Conservation (phyloP, 2,113 vertebrate genomes). For the Oceanodroma tethys region DNA sequence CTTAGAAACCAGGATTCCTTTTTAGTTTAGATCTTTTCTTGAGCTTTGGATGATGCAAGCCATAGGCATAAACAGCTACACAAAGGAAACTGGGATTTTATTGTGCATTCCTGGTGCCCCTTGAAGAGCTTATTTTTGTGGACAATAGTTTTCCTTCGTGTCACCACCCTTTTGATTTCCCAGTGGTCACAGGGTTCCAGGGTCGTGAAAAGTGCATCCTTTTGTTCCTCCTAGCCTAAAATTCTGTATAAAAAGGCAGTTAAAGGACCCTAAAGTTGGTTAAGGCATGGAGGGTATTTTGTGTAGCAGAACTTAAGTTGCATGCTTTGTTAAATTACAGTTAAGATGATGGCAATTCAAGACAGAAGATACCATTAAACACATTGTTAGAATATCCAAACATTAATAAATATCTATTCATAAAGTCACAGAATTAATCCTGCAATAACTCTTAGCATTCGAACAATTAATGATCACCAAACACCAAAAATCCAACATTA, state of each 20-base stretch:
- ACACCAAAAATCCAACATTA: background rate
- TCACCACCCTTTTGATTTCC: slow-evolving; percentile 66
- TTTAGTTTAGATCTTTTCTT: slow-evolving; percentile 42
- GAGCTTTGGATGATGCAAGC: slow-evolving; percentile 50
- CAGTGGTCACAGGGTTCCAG: slow-evolving; percentile 67
- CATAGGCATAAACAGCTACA: slow-evolving; percentile 50
- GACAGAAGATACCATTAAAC: background rate
- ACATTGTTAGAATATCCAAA: background rate
- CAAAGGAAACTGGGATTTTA: slow-evolving; percentile 68
- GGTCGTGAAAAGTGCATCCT: slow-evolving; percentile 70
- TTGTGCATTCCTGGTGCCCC: slow-evolving; percentile 67
- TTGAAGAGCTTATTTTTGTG: slow-evolving; percentile 65
- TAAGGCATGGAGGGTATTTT: background rate
- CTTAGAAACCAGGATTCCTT: slow-evolving; percentile 21
- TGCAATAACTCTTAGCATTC: background rate
- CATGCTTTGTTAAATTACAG: background rate
- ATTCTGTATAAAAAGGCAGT: slow-evolving; percentile 32
- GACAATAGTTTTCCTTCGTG: slow-evolving; percentile 66
- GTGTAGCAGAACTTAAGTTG: background rate
- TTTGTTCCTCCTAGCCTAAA: slow-evolving; percentile 52
- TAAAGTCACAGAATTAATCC: background rate
- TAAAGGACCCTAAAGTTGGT: slow-evolving; percentile 41
- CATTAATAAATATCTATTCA: background rate
- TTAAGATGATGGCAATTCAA: background rate
- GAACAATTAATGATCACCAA: background rate